Evolutionary conservation across 2,797 vertebrate species (phyloP).

Genomic region (Galaxias olidus): DNA sequence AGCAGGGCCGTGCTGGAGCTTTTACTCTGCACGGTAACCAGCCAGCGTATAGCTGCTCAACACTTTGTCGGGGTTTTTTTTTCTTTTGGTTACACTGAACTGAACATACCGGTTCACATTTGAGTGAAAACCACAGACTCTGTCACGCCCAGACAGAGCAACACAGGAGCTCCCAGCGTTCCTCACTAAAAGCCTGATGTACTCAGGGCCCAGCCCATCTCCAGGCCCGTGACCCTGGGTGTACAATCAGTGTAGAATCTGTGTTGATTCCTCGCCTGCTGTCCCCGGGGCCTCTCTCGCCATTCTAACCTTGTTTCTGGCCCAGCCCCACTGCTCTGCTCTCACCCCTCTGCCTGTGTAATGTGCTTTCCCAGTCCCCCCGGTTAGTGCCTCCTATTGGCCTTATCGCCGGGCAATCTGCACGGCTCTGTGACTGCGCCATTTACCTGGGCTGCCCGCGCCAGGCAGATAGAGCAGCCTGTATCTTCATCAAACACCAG

Average conservation of each 20-base stretch:
- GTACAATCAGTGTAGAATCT: constrained; percentile 47
- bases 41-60: background rate
- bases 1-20: background rate
- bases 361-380: constrained; percentile 46
- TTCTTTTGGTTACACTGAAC: background rate
- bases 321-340: constrained; percentile 34
- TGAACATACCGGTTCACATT: background rate
- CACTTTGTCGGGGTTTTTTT: background rate
- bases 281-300: constrained; percentile 53
- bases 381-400: constrained; percentile 56
- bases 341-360: constrained; percentile 43
- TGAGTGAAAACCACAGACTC: constrained; percentile 4
- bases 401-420: constrained; percentile 68
- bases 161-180: constrained; percentile 24
- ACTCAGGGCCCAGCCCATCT: constrained; percentile 19
- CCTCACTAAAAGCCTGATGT: constrained; percentile 11
- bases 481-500: constrained; percentile 84
- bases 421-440: constrained; percentile 40
- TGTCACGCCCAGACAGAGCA: constrained; percentile 4
- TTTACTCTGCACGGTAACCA: background rate
- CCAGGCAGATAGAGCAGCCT: constrained; percentile 71
- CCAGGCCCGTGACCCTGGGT: constrained; percentile 44
- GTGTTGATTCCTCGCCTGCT: constrained; percentile 42
- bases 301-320: constrained; percentile 67
- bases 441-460: constrained; percentile 66